These are phyloP conservation scores for Scaptomyza reducta DNA, from an alignment of 2,888 invertebrate species.

Conservation along the genomic window DNA sequence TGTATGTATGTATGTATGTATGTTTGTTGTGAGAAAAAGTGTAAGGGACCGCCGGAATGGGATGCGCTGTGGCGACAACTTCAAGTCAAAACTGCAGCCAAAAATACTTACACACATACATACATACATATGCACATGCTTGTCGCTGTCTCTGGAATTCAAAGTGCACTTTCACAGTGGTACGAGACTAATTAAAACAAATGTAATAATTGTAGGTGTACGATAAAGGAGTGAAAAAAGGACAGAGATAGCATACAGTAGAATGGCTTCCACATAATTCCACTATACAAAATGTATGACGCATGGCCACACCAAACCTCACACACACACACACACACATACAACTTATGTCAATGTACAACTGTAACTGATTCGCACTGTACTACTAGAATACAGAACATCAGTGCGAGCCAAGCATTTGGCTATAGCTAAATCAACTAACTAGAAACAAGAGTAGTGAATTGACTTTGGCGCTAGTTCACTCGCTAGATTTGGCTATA, in stretches of 20 bases:
- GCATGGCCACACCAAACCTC: constrained; percentile 18
- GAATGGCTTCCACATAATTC: constrained; percentile 10
- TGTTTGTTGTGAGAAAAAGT: constrained; percentile 3
- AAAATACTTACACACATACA: constrained; percentile 42
- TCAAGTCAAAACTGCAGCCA: constrained; percentile 43
- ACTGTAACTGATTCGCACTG: constrained; percentile 38
- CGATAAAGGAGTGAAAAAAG: constrained; percentile 25
- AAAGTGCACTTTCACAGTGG: constrained; percentile 39
- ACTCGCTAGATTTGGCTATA: constrained; percentile 19
- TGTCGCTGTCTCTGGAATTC: constrained; percentile 24
- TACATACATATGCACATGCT: constrained; percentile 1
- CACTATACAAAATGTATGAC: constrained; percentile 36
- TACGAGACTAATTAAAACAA: constrained; percentile 4
- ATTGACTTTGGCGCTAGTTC: not conserved
- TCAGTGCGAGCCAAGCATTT: constrained; percentile 9
- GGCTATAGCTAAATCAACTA: not conserved
- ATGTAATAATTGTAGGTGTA: not conserved
- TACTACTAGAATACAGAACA: constrained; percentile 6
- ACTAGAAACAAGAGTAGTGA: no score
- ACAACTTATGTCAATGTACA: constrained; percentile 1
- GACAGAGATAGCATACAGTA: not conserved
- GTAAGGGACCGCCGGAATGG: constrained; percentile 40
- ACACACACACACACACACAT: not conserved
- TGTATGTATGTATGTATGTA: not conserved
- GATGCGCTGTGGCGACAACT: constrained; percentile 26